A percentile compares a stretch with the other conserved stretches of the same genome.
phyloP scores from a whole-genome alignment of 2,113 vertebrate genomes.

The Atractosteus spatula region DNA sequence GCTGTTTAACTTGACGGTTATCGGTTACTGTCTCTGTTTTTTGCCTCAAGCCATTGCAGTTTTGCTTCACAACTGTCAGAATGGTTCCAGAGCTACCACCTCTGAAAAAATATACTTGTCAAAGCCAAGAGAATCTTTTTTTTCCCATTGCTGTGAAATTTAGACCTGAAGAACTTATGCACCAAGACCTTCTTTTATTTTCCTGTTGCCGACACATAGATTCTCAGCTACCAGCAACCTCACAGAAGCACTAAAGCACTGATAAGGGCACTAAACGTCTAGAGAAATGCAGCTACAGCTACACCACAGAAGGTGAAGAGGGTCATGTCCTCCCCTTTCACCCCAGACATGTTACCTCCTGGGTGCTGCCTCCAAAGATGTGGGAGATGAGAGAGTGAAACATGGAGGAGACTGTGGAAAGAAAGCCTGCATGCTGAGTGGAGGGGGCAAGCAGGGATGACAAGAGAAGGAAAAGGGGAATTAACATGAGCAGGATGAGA shows the following conservation, averaged over 20 bases:
- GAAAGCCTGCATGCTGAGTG: slow-evolving; percentile 69
- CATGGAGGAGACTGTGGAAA: slow-evolving; percentile 75
- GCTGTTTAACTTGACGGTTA: too few relatives aligned
- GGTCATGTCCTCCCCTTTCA: slow-evolving; percentile 33
- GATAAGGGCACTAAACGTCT: slow-evolving; percentile 18
- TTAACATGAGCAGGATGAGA: slow-evolving; percentile 22
- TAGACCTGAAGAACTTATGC: slow-evolving; percentile 14
- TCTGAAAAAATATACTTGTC: slow-evolving; percentile 12
- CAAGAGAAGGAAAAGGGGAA: slow-evolving; percentile 41
- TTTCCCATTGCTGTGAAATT: too few relatives aligned
- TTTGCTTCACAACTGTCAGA: background rate
- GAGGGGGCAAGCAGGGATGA: slow-evolving; percentile 45
- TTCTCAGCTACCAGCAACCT: slow-evolving; percentile 16
- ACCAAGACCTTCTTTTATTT: slow-evolving; percentile 31
- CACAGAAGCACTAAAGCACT: slow-evolving; percentile 18
- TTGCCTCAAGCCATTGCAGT: background rate
- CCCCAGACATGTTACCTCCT: slow-evolving; percentile 69
- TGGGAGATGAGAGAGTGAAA: slow-evolving; percentile 71
- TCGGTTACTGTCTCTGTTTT: too few relatives aligned
- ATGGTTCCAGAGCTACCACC: slow-evolving; percentile 16
- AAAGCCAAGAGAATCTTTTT: slow-evolving; percentile 12
- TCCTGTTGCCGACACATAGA: slow-evolving; percentile 31
- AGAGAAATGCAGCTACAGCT: slow-evolving; percentile 21
- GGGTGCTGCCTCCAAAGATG: slow-evolving; percentile 55
- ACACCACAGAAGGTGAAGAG: slow-evolving; percentile 27